Conservation (phyloP, 2,113 vertebrate genomes). For the Psammodynastes pulverulentus region DNA sequence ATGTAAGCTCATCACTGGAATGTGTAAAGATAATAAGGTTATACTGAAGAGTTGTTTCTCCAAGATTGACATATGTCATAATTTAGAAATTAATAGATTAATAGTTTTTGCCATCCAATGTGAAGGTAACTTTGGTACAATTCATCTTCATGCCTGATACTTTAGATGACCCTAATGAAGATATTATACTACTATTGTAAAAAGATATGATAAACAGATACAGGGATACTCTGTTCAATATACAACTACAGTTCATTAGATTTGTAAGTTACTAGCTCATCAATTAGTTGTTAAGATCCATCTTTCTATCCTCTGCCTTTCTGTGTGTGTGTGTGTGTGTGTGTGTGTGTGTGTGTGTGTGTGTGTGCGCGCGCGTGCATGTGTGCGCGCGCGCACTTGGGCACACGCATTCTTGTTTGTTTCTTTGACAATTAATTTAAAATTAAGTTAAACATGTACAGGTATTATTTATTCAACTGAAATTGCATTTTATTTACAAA, state of each 20-base stretch:
- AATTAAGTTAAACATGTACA: neutral
- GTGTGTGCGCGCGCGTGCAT: neutral
- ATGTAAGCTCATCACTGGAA: neutral
- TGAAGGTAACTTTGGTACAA: neutral
- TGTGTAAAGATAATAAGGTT: neutral
- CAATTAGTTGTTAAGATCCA: neutral
- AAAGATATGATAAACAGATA: neutral
- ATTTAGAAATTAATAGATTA: neutral
- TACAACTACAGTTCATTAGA: neutral
- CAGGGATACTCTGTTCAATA: neutral
- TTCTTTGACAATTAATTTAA: neutral
- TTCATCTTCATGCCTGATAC: neutral
- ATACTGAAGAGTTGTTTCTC: neutral
- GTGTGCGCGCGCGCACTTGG: neutral
- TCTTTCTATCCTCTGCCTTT: neutral
- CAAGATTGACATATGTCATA: neutral
- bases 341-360: neutral
- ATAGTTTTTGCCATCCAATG: neutral
- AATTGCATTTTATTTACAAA: neutral
- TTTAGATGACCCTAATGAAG: neutral
- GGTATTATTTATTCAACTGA: neutral
- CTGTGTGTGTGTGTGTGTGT: neutral
- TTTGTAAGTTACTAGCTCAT: neutral
- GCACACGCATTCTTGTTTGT: neutral
- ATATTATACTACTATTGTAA: neutral